Base-by-base conservation (phyloP, 2,888 invertebrate genomes). In the Cryptocheilus praepositus region DNA sequence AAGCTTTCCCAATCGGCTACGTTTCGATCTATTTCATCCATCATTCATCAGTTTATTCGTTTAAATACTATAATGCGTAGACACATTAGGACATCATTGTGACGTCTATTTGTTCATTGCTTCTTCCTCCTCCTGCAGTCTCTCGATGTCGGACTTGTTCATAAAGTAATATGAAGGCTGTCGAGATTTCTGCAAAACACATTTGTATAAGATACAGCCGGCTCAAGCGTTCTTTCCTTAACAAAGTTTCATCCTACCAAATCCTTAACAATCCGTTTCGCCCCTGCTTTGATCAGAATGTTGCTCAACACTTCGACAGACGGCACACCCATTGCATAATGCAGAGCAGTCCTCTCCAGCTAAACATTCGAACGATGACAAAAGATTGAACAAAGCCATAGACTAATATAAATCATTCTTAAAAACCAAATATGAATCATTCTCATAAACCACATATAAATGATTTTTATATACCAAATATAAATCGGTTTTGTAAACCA, bases 131-230 rank as follows among this genome's bases (percentile, higher is more conserved):
- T 96, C 95, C 86, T 95, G 95, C 52, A 97, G 91, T 71, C 94
- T 91, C 71, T 94, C 89, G 82, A 97, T 95, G 77, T 97, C 97
- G 0, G 95, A 94, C 88, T 96, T 96, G 88, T 97, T 96, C 93
- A 97, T 95, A 86, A 95, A 97, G 89, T 97, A 97, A 89, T 96
- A 97, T 45, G 95, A 95, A 0, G 97, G 96, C 83, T 96, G 96
- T 53, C 96, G 92, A 64, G 96, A 96, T 89, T 95, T 95, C 84
- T 91, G 83, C 36, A 84, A 87, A 75, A 25, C 21, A 22, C 2
- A 25, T 25, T 25, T 25, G 25, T 2, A 3, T 25, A 25, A 25
- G 25, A 25, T 5, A 25, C 25, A 25, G 25, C 5, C 25, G 25
- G 5, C 25, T 2, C 5, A 25, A 5, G 5, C 5, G 5, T 25